Evolutionary conservation across 1,140 invertebrate species (phyloP), one percentile per base, ranked within the genome.

Genomic region (Vanessa tameamea): DNA sequence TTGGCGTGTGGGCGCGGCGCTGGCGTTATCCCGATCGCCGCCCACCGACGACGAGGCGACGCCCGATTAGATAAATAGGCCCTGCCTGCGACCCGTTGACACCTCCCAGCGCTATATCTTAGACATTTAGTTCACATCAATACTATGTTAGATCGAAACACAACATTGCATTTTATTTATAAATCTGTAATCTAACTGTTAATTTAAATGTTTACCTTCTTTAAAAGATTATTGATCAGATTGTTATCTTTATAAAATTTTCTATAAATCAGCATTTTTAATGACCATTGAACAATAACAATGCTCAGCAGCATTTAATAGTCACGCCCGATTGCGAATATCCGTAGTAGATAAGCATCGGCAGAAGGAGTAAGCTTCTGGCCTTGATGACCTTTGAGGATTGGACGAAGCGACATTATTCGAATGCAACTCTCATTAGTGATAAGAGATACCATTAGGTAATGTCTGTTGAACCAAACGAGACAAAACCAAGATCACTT

Each of bases 1-100:
- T 92, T 92, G 90, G 88, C 87, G 83, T 85, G 89, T 92, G 86
- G 88, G 89, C 82, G 87, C 87, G 87, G 86, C 83, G 79, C 81
- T 79, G 81, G 84, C 81, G 82, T 85, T 89, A 89, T 89, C 88
- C 87, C 82, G 84, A 90, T 90, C 85, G 84, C 86, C 87, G 88
- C 89, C 90, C 89, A 91, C 88, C 87, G 84, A 83, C 84, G 83
- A 83, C 83, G 83, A 83, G 78, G 78, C 79, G 85, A 87, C 84
- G 81, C 84, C 85, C 84, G 90, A 91, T 90, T 88, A 90, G 86
- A 89, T 89, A 89, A 80, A 82, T 78, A 79, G 78, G 82, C 81
- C 81, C 83, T 55, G 72, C 78, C 83, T 77, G 79, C 78, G 75
- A 78, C 69, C 73, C 66, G 59, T 65, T 73, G 57, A 61, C 76